Conservation (phyloP, 2,888 invertebrate species). For the Xanthia icteritia region DNA sequence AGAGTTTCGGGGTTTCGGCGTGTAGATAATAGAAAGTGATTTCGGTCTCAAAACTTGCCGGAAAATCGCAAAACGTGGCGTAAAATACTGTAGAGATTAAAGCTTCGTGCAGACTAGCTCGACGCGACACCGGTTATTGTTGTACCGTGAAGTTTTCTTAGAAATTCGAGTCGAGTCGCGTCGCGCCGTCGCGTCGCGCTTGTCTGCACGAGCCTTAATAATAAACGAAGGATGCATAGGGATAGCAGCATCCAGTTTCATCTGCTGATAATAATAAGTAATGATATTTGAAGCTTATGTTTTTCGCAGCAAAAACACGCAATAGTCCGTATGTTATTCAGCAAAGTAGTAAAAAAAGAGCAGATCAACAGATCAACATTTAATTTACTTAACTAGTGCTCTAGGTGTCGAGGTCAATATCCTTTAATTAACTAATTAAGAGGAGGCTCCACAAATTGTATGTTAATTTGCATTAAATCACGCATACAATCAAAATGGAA, state of each 20-base stretch:
- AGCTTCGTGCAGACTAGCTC: too few relatives aligned
- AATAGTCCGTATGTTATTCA: neutral
- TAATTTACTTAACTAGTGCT: neutral
- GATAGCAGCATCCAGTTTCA: neutral
- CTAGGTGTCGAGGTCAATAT: conserved; percentile 17
- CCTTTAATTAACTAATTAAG: conserved; percentile 10
- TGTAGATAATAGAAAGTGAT: neutral
- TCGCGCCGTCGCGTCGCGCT: too few relatives aligned
- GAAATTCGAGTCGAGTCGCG: too few relatives aligned
- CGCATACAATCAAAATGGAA: too few relatives aligned
- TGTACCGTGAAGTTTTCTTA: too few relatives aligned
- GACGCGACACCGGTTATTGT: too few relatives aligned
- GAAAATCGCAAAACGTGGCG: neutral
- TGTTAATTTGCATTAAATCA: too few relatives aligned
- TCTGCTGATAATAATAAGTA: neutral
- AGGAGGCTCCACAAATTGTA: too few relatives aligned
- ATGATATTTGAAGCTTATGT: neutral
- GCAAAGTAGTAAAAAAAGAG: neutral
- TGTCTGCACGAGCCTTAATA: too few relatives aligned
- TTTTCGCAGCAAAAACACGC: neutral
- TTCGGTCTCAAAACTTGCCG: neutral
- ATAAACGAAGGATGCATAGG: too few relatives aligned
- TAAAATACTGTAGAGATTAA: too few relatives aligned
- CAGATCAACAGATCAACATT: neutral
- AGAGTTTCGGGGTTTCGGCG: too few relatives aligned